phyloP scores from a whole-genome alignment of 2,888 invertebrate species.

The Prosapia bicincta region DNA sequence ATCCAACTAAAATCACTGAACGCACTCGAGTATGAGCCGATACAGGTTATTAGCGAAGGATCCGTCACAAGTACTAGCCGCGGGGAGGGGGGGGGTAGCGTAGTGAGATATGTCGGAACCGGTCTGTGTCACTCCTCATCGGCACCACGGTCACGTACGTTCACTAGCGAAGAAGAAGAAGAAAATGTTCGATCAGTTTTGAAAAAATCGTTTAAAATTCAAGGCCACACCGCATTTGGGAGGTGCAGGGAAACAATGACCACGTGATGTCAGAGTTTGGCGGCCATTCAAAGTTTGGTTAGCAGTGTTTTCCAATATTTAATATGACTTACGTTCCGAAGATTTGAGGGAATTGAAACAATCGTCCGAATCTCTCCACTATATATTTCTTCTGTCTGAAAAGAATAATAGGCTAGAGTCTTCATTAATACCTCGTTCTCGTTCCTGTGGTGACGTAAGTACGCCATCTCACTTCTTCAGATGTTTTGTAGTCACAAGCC shows the following conservation, averaged over 20 bases:
- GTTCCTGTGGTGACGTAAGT: too few species aligned
- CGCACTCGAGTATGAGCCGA: background rate
- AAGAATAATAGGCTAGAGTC: too few species aligned
- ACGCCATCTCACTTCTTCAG: too few species aligned
- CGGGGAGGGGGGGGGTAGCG: background rate
- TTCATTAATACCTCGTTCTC: too few species aligned
- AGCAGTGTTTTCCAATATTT: too few species aligned
- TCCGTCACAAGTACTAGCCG: background rate
- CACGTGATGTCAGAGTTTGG: background rate
- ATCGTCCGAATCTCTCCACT: too few species aligned
- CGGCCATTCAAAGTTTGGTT: background rate
- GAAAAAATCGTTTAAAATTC: constrained; percentile 15
- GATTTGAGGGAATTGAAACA: too few species aligned
- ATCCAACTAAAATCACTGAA: too few species aligned
- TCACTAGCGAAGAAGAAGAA: background rate
- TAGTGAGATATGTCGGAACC: background rate
- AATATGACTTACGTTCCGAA: too few species aligned
- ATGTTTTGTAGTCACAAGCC: too few species aligned
- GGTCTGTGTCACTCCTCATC: constrained; percentile 14
- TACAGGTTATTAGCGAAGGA: background rate
- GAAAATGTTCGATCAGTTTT: constrained; percentile 7
- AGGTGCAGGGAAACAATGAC: background rate
- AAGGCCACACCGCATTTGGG: background rate
- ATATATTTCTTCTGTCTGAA: too few species aligned
- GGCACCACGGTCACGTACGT: background rate